A percentile compares a stretch with the other conserved stretches of the same genome.
Conservation (phyloP, 1,140 invertebrate genomes). For the Anastrepha ludens region DNA sequence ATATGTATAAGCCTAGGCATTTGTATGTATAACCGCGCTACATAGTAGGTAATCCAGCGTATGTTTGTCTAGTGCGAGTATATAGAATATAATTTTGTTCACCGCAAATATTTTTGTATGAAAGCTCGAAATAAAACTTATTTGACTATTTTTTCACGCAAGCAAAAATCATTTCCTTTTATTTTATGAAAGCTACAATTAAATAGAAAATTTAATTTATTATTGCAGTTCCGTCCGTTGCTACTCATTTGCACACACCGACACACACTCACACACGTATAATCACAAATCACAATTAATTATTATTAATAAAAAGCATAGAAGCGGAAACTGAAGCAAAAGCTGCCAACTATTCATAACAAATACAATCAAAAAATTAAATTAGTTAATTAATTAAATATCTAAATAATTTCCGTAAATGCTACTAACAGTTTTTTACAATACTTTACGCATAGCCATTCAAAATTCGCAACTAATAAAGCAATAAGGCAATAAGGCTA, state of each 20-base stretch:
- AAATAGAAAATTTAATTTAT: background rate
- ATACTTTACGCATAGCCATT: background rate
- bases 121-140: background rate
- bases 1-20: background rate
- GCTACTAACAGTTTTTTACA: slow-evolving; percentile 9
- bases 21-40: background rate
- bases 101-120: slow-evolving; percentile 34
- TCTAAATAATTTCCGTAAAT: background rate
- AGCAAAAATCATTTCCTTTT: background rate
- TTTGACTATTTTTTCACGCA: background rate
- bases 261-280: slow-evolving; percentile 50
- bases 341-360: slow-evolving; percentile 27
- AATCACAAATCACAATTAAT: background rate
- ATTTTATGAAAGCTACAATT: background rate
- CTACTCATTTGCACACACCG: slow-evolving; percentile 41
- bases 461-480: background rate
- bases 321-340: slow-evolving; percentile 9
- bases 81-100: background rate
- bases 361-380: background rate
- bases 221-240: slow-evolving; percentile 41
- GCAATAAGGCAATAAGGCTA: background rate
- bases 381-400: background rate
- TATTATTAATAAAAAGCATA: background rate
- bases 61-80: no score
- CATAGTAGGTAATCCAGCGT: no score